Evolutionary conservation across 2,888 invertebrate genomes (phyloP), one percentile per base, ranked within the genome.

Genomic region (Syritta pipiens): DNA sequence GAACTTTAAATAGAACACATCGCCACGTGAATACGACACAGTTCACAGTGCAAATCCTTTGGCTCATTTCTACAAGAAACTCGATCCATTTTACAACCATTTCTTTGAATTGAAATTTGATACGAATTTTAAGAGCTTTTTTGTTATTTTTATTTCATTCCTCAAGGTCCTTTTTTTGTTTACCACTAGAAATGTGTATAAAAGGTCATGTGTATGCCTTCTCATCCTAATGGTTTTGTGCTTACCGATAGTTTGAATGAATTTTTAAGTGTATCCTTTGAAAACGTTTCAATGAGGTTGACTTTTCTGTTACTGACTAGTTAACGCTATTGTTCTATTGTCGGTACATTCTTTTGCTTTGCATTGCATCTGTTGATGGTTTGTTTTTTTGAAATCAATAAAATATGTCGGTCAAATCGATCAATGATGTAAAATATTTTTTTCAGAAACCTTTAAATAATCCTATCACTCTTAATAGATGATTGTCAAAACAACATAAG

Each of bases 11-110:
- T n/a, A n/a, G n/a, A n/a, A n/a, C n/a, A n/a, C n/a, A n/a, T n/a
- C n/a, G n/a, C n/a, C n/a, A n/a, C n/a, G n/a, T n/a, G n/a, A n/a
- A n/a, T n/a, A n/a, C n/a, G n/a, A n/a, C n/a, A n/a, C n/a, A n/a
- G 72, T 65, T 72, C 65, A 55, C 62, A 37, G 74, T 79, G 74
- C 55, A 74, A 79, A 74, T 74, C 74, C 74, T 74, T 74, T 40
- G 62, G 67, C 67, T 79, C 68, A 49, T 79, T 74, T 67, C 28
- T 30, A 22, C 49, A 46, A 74, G 67, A 79, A 74, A 79, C 44
- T 53, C 55, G 62, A 79, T 74, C 79, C 55, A 62, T 60, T 62
- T 68, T 57, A 74, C 40, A 65, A 44, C 35, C 63, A 63, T 63
- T 71, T 37, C 28, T 37, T 55, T 44, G 55, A 74, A 67, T 57